Evolutionary conservation across 2,113 vertebrate species (phyloP), one percentile per base, ranked within the genome.

Genomic region (Microtus oregoni): DNA sequence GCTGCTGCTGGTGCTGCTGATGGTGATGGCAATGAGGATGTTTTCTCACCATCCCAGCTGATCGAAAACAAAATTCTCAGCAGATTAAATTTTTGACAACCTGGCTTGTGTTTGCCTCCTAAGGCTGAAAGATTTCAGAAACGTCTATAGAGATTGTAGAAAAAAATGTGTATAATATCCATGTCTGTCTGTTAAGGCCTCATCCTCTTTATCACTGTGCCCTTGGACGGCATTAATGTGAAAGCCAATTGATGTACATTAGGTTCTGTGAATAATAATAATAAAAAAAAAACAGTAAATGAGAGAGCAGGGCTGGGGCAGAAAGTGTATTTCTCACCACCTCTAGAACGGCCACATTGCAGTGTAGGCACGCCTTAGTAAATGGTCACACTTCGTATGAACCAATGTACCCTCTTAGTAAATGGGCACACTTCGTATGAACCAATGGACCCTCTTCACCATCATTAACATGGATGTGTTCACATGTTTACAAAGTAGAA

Each of bases 241-340:
- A 96, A 91, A 95, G 93, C 81, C 61, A 68, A 95, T 87, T 52
- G 61, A 86, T 92, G 83, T 47, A 55, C 93, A 94, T 94, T 96
- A 90, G 38, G 61, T 82, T 96, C 96, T 86, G 90, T 93, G 89
- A 95, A 97, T 96, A 97, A 97, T 96, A 67, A 94, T 55, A 55
- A 55, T 95, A 82, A 70, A 1, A 82, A 70, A 1, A 52, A 52
- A 15, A 44, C 90, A 95, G 75, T 47, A 92, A 93, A 92, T 78
- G 83, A n/a, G 58, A 83, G 14, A 88, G 58, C 12, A 67, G 32
- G 86, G 91, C 61, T 87, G 91, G 75, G 44, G 78, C 55, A 90
- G 58, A 93, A 87, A 95, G 26, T 47, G 22, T 44, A 52, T 19
- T 89, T 58, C 35, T 91, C 63, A 26, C 6, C 79, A 50, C 41